These are phyloP conservation scores for Agrilus mali DNA, from an alignment of 2,888 invertebrate species.

Conservation along the genomic window DNA sequence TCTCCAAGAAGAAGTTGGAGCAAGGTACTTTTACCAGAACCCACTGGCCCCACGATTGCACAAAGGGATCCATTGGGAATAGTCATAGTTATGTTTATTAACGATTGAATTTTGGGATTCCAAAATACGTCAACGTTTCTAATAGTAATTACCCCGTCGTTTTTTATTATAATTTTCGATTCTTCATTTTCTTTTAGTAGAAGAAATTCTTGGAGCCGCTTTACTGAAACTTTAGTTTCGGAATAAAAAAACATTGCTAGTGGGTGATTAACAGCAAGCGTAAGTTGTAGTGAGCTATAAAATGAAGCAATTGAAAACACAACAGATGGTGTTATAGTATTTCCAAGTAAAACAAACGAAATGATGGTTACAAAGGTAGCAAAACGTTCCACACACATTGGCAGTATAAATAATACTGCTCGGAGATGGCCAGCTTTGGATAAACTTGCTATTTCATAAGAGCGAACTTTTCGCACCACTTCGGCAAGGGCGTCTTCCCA, in stretches of 20 bases:
- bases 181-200: constrained; percentile 39
- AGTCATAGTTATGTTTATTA: constrained; percentile 32
- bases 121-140: constrained; percentile 22
- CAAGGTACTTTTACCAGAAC: constrained; percentile 63
- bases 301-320: constrained; percentile 34
- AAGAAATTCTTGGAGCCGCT: constrained; percentile 43
- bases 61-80: constrained; percentile 41
- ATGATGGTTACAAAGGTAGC: constrained; percentile 67
- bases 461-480: constrained; percentile 10
- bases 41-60: constrained; percentile 79
- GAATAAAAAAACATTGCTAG: constrained; percentile 43
- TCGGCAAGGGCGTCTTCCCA: constrained; percentile 55
- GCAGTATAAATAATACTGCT: constrained; percentile 53
- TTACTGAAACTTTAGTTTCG: constrained; percentile 42
- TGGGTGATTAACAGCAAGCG: constrained; percentile 48
- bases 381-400: constrained; percentile 71
- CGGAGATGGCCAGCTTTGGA: constrained; percentile 42
- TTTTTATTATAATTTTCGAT: constrained; percentile 9
- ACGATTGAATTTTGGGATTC: constrained; percentile 15
- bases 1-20: constrained; percentile 49
- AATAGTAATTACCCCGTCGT: constrained; percentile 11
- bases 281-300: constrained; percentile 36
- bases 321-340: constrained; percentile 39
- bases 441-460: constrained; percentile 16
- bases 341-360: constrained; percentile 56